Percentiles rank a stretch among this genome's conserved stretches.
Evolutionary conservation across 2,797 vertebrate genomes (phyloP).

Genomic region (Eleutherodactylus coqui): DNA sequence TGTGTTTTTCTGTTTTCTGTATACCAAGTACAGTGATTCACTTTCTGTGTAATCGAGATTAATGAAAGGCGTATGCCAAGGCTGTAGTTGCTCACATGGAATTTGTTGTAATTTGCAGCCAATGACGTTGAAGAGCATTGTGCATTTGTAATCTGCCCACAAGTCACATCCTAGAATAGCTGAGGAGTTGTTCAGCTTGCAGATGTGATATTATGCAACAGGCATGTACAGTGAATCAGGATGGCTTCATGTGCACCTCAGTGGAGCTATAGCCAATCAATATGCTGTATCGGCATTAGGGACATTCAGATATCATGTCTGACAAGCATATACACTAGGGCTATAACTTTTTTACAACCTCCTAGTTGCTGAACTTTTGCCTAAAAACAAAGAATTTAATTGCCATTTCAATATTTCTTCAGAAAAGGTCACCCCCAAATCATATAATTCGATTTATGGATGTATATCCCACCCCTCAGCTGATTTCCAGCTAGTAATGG

Average conservation of each 20-base stretch:
- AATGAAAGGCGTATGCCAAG: constrained; percentile 15
- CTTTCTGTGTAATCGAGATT: neutral
- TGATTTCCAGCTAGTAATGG: too few relatives aligned
- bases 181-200: neutral
- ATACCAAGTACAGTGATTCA: constrained; percentile 8
- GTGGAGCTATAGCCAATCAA: neutral
- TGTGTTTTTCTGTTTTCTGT: neutral
- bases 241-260: neutral
- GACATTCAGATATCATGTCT: neutral
- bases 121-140: neutral
- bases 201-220: neutral
- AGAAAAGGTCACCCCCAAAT: too few relatives aligned
- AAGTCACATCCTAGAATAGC: constrained; percentile 4
- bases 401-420: too few relatives aligned
- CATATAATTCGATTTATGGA: too few relatives aligned
- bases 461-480: too few relatives aligned
- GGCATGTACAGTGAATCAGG: neutral
- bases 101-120: neutral
- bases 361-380: too few relatives aligned
- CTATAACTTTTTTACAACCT: too few relatives aligned
- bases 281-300: neutral
- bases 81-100: constrained; percentile 13
- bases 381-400: too few relatives aligned
- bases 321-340: too few relatives aligned
- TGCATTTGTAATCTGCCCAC: constrained; percentile 6